phyloP scores from a whole-genome alignment of 2,113 vertebrate species.

The Indri indri region DNA sequence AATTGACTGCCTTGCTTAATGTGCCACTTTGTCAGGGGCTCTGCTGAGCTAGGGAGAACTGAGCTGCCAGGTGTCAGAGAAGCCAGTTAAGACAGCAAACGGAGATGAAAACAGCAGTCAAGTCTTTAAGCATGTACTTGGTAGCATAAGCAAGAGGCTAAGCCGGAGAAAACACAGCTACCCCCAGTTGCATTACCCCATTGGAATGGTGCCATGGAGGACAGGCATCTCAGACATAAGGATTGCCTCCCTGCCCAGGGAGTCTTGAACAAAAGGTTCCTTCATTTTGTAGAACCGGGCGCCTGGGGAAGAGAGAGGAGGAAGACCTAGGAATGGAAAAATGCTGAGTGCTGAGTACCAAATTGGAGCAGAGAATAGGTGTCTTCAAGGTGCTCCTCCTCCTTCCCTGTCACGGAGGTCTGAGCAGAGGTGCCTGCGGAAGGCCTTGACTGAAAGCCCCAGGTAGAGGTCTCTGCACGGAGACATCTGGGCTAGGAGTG shows the following conservation, averaged over 20 bases:
- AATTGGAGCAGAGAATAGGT: background rate
- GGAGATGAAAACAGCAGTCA: background rate
- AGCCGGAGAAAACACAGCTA: background rate
- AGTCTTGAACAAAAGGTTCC: background rate
- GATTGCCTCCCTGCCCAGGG: background rate
- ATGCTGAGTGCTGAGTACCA: no score
- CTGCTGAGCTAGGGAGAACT: background rate
- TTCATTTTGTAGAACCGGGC: background rate
- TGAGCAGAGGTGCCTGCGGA: background rate
- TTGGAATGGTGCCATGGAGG: fast-evolving
- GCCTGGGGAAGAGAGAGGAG: background rate
- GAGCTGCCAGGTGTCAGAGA: background rate
- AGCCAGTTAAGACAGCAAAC: background rate
- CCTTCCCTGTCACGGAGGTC: background rate
- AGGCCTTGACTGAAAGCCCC: background rate
- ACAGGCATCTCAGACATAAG: background rate
- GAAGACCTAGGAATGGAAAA: background rate
- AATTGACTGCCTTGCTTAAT: background rate
- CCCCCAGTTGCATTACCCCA: background rate
- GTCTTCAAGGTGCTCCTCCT: background rate
- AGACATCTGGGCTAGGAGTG: background rate
- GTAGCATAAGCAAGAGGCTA: background rate
- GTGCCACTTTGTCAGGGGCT: background rate
- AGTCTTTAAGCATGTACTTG: background rate
- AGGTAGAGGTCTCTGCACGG: background rate